Evolutionary conservation across 2,113 vertebrate species (phyloP).

Genomic region (Panthera leo): DNA sequence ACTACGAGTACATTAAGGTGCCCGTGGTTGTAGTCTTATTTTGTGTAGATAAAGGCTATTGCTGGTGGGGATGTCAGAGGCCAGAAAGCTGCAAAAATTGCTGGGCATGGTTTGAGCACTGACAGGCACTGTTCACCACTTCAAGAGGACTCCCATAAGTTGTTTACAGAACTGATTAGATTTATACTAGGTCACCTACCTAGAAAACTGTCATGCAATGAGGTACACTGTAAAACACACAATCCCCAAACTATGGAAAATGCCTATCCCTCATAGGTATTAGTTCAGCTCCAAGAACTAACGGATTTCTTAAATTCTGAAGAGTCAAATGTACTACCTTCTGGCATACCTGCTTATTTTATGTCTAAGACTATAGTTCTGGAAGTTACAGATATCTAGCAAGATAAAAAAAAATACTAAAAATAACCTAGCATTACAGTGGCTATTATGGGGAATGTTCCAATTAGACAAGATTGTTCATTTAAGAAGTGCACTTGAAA

Average conservation of each 20-base stretch:
- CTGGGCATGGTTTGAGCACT: not conserved
- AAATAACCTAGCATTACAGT: not conserved
- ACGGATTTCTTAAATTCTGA: not conserved
- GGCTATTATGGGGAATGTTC: not conserved
- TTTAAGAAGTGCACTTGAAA: not conserved
- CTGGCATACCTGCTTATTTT: not conserved
- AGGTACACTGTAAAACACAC: not conserved
- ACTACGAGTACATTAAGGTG: not conserved
- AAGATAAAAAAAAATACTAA: not conserved
- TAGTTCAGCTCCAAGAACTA: not conserved
- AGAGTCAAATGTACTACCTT: not conserved
- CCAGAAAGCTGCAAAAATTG: not conserved
- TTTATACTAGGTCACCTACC: not conserved
- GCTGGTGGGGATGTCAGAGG: not conserved
- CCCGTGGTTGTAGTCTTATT: not conserved
- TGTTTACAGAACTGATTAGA: not conserved
- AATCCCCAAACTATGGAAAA: not conserved
- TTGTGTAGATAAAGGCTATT: not conserved
- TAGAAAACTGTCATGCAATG: not conserved
- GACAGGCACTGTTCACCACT: not conserved
- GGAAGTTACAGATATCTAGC: not conserved
- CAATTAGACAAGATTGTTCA: not conserved
- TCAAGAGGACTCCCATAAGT: not conserved
- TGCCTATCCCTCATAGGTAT: not conserved
- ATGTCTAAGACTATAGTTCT: not conserved